Evolutionary conservation across 2,888 invertebrate genomes (phyloP), one percentile per base, ranked within the genome.

Genomic region (Tribolium freemani): DNA sequence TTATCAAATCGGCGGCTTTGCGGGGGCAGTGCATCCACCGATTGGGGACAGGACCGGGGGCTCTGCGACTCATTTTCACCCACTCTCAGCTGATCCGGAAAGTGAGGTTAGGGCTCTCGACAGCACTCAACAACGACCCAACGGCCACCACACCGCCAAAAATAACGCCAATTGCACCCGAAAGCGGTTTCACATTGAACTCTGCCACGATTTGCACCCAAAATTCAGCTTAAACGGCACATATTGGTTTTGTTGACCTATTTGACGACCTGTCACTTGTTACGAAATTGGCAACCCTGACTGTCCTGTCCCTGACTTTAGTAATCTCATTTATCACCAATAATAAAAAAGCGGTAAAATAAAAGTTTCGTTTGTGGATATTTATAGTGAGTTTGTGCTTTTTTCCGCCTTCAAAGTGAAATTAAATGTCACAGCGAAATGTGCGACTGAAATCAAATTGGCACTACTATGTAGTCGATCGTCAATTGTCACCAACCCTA

Each of bases 21-120:
- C 96, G 89, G 61, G 97, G 97, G 85, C 97, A 97, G 76, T 93
- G 90, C 10, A 96, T 88, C 97, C 97, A 97, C 76, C 96, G 91
- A 79, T 92, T 91, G 9, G 96, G 96, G 71, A 96, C 88, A n/a
- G 93, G 92, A 16, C 93, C 91, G 51, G 89, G 88, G 53, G 85
- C 85, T 76, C 77, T 83, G 69, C 75, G 82, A 71, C 81, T 84
- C 83, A 83, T 84, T 75, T 76, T 80, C 16, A n/a, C 10, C 21
- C 9, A 51, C 5, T 44, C 53, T 44, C 44, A 30, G 48, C 9
- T 9, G 20, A 44, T 16, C 16, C 16, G 16, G n/a, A 60, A 51
- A 51, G 38, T 60, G 51, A 69, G 69, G 58, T 58, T 46, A 45
- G 45, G 45, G 26, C 3, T 1, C 38, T 3, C 9, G 8, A 9